A percentile compares a stretch with the other conserved stretches of the same genome.
Evolutionary conservation across 2,888 invertebrate species (phyloP).

Genomic region (Amiota communis): DNA sequence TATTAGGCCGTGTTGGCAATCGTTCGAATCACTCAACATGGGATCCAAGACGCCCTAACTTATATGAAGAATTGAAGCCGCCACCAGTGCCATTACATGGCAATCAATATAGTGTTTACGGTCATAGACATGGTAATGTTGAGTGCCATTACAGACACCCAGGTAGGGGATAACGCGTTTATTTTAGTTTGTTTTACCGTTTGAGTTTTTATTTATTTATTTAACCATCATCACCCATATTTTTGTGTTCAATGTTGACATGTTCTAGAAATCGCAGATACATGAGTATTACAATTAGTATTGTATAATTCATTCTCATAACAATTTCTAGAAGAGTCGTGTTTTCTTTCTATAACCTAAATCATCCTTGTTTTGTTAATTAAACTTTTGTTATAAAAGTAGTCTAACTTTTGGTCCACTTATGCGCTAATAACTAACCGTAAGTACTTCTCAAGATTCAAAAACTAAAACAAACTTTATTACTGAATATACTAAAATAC

Average conservation of each 20-base stretch:
- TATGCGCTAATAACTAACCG: constrained; percentile 39
- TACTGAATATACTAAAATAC: constrained; percentile 59
- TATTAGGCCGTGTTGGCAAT: constrained; percentile 70
- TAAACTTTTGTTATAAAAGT: constrained; percentile 11
- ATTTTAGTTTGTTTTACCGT: constrained; percentile 39
- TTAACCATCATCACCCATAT: neutral
- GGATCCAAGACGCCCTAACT: constrained; percentile 90
- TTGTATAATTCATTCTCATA: too few species aligned
- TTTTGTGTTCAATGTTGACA: constrained; percentile 1
- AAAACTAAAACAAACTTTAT: constrained; percentile 27
- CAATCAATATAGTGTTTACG: constrained; percentile 64
- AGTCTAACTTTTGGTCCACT: constrained; percentile 44
- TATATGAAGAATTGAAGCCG: constrained; percentile 88
- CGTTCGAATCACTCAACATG: constrained; percentile 82
- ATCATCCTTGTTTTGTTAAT: neutral
- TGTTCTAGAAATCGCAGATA: neutral
- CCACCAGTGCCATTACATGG: constrained; percentile 75
- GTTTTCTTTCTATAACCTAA: neutral
- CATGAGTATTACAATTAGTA: too few species aligned
- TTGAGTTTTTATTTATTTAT: constrained; percentile 24
- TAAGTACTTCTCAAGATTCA: constrained; percentile 48
- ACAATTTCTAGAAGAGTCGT: too few species aligned
- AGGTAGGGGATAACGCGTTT: constrained; percentile 66
- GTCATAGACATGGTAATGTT: constrained; percentile 64
- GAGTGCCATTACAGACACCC: constrained; percentile 73